Percentiles rank a stretch among this genome's conserved stretches.
phyloP scores from a whole-genome alignment of 2,113 vertebrate genomes.

The Macrotus californicus region DNA sequence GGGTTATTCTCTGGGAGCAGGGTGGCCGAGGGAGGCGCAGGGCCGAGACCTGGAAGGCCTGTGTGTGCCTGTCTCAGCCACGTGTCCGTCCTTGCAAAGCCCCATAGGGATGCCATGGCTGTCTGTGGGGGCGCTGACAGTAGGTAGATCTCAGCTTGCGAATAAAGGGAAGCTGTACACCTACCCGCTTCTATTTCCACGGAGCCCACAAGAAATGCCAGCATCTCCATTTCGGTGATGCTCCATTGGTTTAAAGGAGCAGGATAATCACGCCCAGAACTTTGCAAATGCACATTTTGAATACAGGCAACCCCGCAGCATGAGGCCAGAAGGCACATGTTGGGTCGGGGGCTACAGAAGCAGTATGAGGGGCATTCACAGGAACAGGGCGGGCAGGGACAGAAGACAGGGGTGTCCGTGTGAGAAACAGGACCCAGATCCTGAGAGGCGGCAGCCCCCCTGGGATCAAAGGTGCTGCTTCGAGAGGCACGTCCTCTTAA shows the following conservation, averaged over 20 bases:
- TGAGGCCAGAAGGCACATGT: background rate
- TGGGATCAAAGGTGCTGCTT: too few species aligned
- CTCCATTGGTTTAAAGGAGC: rapidly evolving
- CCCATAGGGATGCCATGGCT: rapidly evolving
- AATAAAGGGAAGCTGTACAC: too few species aligned
- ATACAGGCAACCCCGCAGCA: rapidly evolving
- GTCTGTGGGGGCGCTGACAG: too few species aligned
- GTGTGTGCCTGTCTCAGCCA: rapidly evolving
- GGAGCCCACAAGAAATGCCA: rapidly evolving
- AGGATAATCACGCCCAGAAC: rapidly evolving
- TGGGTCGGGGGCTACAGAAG: background rate
- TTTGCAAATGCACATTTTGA: rapidly evolving
- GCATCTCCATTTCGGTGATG: rapidly evolving
- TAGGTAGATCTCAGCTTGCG: too few species aligned
- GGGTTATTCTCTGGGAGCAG: rapidly evolving
- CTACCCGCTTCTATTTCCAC: rapidly evolving
- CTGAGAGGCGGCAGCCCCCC: background rate
- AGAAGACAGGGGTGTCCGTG: background rate
- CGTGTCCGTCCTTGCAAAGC: rapidly evolving
- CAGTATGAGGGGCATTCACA: too few species aligned
- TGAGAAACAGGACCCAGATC: background rate
- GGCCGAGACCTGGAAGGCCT: rapidly evolving
- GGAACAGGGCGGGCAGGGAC: background rate
- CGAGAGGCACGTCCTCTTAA: too few species aligned
- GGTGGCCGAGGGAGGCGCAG: too few species aligned